These are phyloP conservation scores for Eriocheir sinensis DNA, from an alignment of 1,140 invertebrate genomes.

Conservation along the genomic window DNA sequence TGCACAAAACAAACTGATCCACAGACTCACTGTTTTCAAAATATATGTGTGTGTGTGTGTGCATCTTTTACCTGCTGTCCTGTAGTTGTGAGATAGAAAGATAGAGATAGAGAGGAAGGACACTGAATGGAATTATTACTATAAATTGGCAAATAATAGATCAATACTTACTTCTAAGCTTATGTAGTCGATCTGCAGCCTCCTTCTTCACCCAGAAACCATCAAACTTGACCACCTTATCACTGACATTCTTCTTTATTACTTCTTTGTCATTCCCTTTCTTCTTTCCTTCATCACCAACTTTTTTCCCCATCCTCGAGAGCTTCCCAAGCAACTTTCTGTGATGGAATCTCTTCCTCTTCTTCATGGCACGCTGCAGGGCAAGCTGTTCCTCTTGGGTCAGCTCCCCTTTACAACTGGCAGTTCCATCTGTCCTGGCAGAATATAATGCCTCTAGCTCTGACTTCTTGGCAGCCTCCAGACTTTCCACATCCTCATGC, in stretches of 20 bases:
- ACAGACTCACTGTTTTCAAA: too few relatives aligned
- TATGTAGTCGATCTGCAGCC: slow-evolving; percentile 45
- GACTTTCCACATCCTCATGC: neutral
- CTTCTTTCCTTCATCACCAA: neutral
- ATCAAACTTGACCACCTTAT: slow-evolving; percentile 52
- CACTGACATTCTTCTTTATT: neutral
- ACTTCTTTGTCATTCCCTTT: neutral
- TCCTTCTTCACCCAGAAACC: slow-evolving; percentile 69
- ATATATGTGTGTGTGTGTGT: too few relatives aligned
- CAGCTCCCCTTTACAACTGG: neutral
- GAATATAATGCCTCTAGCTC: neutral
- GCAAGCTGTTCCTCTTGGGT: slow-evolving; percentile 46
- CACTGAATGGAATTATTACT: too few relatives aligned
- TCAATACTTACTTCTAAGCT: slow-evolving; percentile 59
- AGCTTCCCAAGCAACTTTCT: neutral
- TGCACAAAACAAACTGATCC: too few relatives aligned
- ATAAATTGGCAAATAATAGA: neutral
- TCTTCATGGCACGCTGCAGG: slow-evolving; percentile 60
- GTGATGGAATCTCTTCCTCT: slow-evolving; percentile 42
- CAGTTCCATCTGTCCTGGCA: neutral
- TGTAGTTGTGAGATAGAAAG: too few relatives aligned
- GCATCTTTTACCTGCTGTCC: too few relatives aligned
- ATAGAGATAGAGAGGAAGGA: too few relatives aligned
- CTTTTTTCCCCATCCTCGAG: neutral
- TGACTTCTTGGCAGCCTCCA: neutral